These are phyloP conservation scores for Gila robusta DNA, from an alignment of 2,797 vertebrate species.

Conservation along the genomic window DNA sequence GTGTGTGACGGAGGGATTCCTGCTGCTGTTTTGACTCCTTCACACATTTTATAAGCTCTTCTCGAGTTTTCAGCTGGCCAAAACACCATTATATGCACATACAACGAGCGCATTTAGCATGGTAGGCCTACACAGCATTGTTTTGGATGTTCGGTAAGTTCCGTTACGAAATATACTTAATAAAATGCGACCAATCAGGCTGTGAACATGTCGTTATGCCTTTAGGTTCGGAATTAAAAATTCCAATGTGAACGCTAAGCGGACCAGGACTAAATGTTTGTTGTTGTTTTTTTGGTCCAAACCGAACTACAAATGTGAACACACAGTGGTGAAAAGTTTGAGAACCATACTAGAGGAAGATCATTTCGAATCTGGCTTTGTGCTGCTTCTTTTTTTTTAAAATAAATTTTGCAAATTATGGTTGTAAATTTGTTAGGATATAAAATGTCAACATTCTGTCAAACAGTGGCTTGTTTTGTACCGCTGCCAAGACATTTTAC, in stretches of 20 bases:
- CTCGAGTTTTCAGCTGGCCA: background rate
- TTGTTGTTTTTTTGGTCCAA: too few species aligned
- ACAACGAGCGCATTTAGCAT: too few species aligned
- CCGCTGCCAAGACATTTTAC: background rate
- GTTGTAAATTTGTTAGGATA: background rate
- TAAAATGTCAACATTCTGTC: conserved; percentile 15
- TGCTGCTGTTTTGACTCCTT: background rate
- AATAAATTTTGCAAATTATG: background rate
- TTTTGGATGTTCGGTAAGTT: background rate
- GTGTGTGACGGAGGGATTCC: background rate
- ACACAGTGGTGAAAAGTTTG: background rate
- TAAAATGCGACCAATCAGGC: background rate
- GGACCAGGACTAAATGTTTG: background rate
- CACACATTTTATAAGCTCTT: background rate
- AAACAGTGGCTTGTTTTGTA: background rate
- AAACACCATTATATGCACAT: background rate
- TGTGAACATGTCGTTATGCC: background rate
- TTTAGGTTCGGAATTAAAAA: background rate
- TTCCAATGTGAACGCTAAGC: background rate
- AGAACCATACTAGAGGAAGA: background rate
- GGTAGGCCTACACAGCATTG: background rate
- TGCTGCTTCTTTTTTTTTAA: background rate
- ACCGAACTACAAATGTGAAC: background rate
- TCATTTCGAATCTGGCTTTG: background rate
- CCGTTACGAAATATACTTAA: background rate